Evolutionary conservation across 2,797 vertebrate species (phyloP).

Genomic region (Octomys mimax): DNA sequence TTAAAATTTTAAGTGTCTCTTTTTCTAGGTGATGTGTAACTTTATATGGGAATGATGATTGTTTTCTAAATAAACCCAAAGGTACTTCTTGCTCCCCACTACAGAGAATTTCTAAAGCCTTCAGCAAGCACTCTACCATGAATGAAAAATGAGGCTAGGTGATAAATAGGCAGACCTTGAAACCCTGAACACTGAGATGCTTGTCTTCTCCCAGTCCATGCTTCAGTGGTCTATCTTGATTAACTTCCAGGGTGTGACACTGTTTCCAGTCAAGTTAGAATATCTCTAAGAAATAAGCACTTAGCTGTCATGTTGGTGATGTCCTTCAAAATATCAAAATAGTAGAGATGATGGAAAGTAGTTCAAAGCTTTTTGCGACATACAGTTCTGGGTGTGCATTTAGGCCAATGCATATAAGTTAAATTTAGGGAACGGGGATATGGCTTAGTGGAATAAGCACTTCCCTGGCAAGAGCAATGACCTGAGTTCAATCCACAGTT

Average conservation of each 20-base stretch:
- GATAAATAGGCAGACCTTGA: conserved; percentile 46
- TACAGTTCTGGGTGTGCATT: not conserved
- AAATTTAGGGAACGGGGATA: not conserved
- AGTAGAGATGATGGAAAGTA: not conserved
- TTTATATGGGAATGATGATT: conserved; percentile 50
- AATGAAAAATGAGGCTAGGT: conserved; percentile 61
- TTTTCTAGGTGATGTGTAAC: not conserved
- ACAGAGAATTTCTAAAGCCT: conserved; percentile 44
- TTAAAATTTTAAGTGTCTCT: conserved; percentile 17
- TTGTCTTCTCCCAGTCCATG: conserved; percentile 33
- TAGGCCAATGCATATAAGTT: not conserved
- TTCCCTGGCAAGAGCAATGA: no score
- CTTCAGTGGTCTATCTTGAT: conserved; percentile 46
- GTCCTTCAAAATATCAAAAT: conserved; percentile 47
- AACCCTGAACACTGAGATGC: conserved; percentile 9
- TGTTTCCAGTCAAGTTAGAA: not conserved
- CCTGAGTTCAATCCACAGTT: no score
- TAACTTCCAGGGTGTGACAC: conserved; percentile 52
- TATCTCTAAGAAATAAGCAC: not conserved
- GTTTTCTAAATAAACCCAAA: conserved; percentile 37
- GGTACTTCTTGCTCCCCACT: not conserved
- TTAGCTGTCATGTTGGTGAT: conserved; percentile 9
- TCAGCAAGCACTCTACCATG: conserved; percentile 17
- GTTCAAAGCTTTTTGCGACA: not conserved
- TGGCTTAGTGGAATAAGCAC: no score